Evolutionary conservation across 2,797 vertebrate species (phyloP), one percentile per base, ranked within the genome.

Genomic region (Anabacerthia variegaticeps): DNA sequence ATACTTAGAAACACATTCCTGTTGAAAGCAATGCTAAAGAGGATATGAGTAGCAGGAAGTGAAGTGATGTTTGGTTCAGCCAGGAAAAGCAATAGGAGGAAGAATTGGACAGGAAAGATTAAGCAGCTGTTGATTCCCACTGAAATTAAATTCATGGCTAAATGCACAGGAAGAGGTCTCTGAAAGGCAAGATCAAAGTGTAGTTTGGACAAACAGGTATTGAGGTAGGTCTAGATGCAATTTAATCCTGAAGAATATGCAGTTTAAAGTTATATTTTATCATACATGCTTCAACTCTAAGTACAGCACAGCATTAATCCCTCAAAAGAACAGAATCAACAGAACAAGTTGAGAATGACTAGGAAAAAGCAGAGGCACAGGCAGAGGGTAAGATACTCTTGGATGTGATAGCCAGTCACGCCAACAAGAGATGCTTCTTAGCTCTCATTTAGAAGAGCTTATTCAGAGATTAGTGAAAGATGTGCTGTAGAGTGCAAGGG

Each of bases 91-190:
- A 74, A 66, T 3, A 1, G 56, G 37, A 89, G 44, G 77, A 95
- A 88, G 49, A 85, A 54, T 73, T 81, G 85, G 87, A 95, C 91
- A 91, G 82, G 34, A 89, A 92, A 95, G 88, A 95, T 93, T 85
- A 95, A 74, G 85, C 81, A 93, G 65, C 56, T 85, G 48, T 71
- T 74, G 88, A 88, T 48, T 91, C 79, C 54, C 0, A 4, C 12
- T 54, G 46, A 89, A 96, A 94, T 36, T 83, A 41, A 92, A 94
- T 92, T 93, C 39, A 58, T 41, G 15, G 62, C 76, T 92, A 93
- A 89, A 89, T 6, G 54, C 82, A 74, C 49, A 91, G 68, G 75
- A 83, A 91, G 75, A 82, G 13, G 14, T 54, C 48, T 54, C 61
- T 74, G 54, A 85, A 88, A 92, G 52, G 61, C 34, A 72, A 82